Percentiles rank a stretch among this genome's conserved stretches.
Conservation (phyloP, 2,113 vertebrate species). For the Plecotus auritus region DNA sequence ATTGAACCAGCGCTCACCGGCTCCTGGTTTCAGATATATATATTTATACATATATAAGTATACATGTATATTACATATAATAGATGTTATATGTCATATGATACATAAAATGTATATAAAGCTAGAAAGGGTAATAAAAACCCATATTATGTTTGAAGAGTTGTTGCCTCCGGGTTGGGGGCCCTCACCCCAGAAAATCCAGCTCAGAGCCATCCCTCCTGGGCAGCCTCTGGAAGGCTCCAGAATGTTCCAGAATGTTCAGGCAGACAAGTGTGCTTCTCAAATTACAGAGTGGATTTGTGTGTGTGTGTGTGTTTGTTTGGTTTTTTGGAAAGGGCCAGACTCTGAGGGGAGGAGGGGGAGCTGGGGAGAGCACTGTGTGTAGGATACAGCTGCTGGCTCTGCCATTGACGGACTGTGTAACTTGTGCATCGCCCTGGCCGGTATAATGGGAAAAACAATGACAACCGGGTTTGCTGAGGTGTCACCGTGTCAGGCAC, state of each 20-base stretch:
- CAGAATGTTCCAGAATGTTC: background rate
- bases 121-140: background rate
- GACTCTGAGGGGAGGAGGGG: background rate
- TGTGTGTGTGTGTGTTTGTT: too few relatives aligned
- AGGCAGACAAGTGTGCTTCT: background rate
- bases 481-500: accelerated
- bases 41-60: background rate
- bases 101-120: background rate
- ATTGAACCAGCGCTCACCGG: background rate
- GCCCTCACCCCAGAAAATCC: background rate
- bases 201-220: background rate
- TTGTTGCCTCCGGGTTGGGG: background rate
- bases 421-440: background rate
- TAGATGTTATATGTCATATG: too few relatives aligned
- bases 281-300: background rate
- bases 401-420: background rate
- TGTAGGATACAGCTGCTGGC: background rate
- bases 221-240: background rate
- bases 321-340: background rate
- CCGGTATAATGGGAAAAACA: too few relatives aligned
- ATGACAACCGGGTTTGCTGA: background rate
- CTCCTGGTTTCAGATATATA: background rate
- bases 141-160: background rate
- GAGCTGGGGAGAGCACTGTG: background rate
- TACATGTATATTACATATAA: background rate